Evolutionary conservation across 2,888 invertebrate species (phyloP).

Genomic region (Petrophora chlorosata): DNA sequence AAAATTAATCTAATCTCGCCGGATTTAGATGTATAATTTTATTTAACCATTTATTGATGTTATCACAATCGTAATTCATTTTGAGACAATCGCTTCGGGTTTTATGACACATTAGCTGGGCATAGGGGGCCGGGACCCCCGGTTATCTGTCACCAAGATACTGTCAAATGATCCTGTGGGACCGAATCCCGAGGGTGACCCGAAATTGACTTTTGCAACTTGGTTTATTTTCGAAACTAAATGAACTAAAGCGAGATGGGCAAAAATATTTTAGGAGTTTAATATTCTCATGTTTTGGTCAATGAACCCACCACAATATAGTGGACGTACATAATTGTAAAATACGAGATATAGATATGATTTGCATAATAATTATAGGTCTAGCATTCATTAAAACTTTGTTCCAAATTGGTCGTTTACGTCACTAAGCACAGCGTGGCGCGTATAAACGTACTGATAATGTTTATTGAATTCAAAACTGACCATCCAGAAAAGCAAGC

Average conservation of each 20-base stretch:
- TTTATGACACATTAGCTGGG: slow-evolving; percentile 77
- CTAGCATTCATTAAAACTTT: not conserved
- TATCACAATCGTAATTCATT: slow-evolving; percentile 61
- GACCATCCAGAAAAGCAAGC: too few relatives aligned
- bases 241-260: slow-evolving; percentile 8
- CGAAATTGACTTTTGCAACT: slow-evolving; percentile 48
- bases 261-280: not conserved
- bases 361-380: not conserved
- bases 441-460: too few relatives aligned
- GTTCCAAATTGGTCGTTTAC: not conserved
- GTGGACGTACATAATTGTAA: too few relatives aligned
- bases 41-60: slow-evolving; percentile 55
- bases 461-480: too few relatives aligned
- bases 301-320: too few relatives aligned
- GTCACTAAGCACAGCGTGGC: slow-evolving; percentile 4
- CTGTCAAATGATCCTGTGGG: slow-evolving; percentile 72
- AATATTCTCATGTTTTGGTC: too few relatives aligned
- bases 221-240: slow-evolving; percentile 29
- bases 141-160: slow-evolving; percentile 74
- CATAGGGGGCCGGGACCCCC: slow-evolving; percentile 54
- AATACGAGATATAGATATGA: too few relatives aligned
- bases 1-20: slow-evolving; percentile 39
- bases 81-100: slow-evolving; percentile 72
- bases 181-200: slow-evolving; percentile 47
- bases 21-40: slow-evolving; percentile 44